Percentiles rank a stretch among this genome's conserved stretches.
Evolutionary conservation across 2,888 invertebrate genomes (phyloP).

Genomic region (Lamellibrachia columna): DNA sequence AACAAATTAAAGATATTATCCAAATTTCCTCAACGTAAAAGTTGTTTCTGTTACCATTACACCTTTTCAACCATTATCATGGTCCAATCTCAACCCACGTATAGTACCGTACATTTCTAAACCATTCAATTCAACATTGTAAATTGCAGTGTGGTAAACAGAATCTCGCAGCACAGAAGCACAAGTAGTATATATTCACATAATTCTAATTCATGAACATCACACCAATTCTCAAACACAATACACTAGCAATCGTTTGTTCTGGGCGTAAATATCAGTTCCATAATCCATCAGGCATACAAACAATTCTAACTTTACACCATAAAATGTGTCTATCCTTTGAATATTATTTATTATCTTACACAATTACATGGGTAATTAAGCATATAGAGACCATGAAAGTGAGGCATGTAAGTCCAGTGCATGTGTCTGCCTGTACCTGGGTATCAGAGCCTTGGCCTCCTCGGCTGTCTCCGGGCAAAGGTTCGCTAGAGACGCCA

Average conservation of each 20-base stretch:
- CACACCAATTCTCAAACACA: too few species aligned
- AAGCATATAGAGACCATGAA: neutral
- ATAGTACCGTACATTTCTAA: too few species aligned
- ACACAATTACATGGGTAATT: too few species aligned
- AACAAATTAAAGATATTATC: constrained; percentile 18
- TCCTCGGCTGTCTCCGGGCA: constrained; percentile 99
- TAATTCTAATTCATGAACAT: too few species aligned
- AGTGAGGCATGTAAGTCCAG: neutral
- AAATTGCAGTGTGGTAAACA: too few species aligned
- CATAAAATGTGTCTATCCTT: neutral
- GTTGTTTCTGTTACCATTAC: neutral
- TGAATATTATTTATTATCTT: neutral
- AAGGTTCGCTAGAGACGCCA: constrained; percentile 96
- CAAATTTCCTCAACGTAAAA: neutral
- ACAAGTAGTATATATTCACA: too few species aligned
- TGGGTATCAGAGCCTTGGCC: constrained; percentile 96
- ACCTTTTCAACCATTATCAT: too few species aligned
- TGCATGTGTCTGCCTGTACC: constrained; percentile 52
- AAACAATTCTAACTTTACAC: neutral
- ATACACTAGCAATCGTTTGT: too few species aligned
- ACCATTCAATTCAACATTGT: too few species aligned
- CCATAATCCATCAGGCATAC: neutral
- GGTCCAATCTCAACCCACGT: too few species aligned
- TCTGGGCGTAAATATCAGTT: too few species aligned
- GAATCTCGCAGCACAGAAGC: too few species aligned